Evolutionary conservation across 2,888 invertebrate species (phyloP).

Genomic region (Sabatieria punctata): DNA sequence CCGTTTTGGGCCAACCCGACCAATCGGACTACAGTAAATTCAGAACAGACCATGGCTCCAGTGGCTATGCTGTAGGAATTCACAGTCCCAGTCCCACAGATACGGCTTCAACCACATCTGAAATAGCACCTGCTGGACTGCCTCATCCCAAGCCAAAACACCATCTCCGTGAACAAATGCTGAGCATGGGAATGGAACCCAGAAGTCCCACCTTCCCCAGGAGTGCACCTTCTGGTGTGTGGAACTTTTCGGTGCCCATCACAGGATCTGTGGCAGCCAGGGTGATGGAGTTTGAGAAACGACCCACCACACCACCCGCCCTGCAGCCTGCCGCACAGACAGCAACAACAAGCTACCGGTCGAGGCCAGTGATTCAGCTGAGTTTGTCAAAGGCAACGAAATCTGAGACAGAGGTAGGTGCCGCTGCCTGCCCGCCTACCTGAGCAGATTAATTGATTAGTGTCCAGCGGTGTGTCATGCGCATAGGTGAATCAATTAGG

Average conservation of each 20-base stretch:
- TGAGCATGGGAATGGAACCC: conserved; percentile 12
- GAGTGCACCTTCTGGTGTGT: neutral
- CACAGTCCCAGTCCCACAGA: neutral
- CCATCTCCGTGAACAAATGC: conserved; percentile 27
- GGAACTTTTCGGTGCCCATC: no score
- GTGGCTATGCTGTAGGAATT: neutral
- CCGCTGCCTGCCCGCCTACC: neutral
- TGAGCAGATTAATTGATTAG: no score
- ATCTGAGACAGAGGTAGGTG: neutral
- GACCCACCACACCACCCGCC: neutral
- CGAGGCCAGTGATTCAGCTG: conserved; percentile 2
- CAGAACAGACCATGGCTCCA: no score
- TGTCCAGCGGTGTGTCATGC: no score
- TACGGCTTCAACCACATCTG: neutral
- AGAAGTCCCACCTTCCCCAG: neutral
- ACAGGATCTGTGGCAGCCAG: conserved; percentile 2
- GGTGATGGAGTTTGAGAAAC: conserved; percentile 1
- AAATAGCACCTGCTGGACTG: conserved; percentile 15
- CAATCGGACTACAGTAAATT: no score
- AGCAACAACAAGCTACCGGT: neutral
- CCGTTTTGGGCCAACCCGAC: no score
- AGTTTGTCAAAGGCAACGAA: neutral
- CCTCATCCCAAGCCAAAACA: conserved; percentile 29
- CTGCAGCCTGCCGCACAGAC: neutral
- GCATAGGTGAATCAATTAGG: no score